Base-by-base conservation (phyloP, 2,113 vertebrate genomes). In the Zapornia atra region DNA sequence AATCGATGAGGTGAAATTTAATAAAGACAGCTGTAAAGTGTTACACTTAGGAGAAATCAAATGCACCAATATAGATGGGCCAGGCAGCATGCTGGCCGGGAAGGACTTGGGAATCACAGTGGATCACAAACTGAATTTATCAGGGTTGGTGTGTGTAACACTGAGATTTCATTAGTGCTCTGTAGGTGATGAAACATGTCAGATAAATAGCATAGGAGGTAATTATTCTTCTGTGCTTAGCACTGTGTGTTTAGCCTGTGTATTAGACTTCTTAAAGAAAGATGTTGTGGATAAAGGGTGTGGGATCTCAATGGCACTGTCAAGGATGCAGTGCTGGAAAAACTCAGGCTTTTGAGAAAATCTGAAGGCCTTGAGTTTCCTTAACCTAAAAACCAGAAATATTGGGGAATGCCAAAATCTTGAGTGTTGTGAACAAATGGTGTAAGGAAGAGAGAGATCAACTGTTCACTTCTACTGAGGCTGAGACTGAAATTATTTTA, bases 1-100 rank as follows among this genome's bases (percentile, higher is more conserved):
- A 96, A 97, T 95, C 94, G 18, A 96, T 94, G 84, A 64, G 63
- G 7, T 59, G 66, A 85, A 96, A 97, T 96, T 91, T 90, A 96
- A 93, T 96, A 94, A 97, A 94, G 71, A 46, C 19, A 73, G 53
- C 73, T 1, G 18, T 87, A 65, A 87, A 97, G 82, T 65, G 93
- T 96, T 92, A 82, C 31, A 16, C 91, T 96, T 94, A 61, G 21
- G 92, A 95, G 84, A 95, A 96, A 91, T 95, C 84, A 94, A 90
- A 76, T 73, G 70, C 82, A 77, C 28, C 59, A 66, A 69, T 65
- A 82, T 31, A 80, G 87, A 91, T 34, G 70, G 70, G 15, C 65
- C 40, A 14, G 87, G 59, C 84, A 89, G 69, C 28, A 1, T 22
- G 31, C 61, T 91, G 81, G 53, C 63, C 36, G 11, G 66, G 86